Evolutionary conservation across 1,140 invertebrate genomes (phyloP).

Genomic region (Nylanderia fulva): DNA sequence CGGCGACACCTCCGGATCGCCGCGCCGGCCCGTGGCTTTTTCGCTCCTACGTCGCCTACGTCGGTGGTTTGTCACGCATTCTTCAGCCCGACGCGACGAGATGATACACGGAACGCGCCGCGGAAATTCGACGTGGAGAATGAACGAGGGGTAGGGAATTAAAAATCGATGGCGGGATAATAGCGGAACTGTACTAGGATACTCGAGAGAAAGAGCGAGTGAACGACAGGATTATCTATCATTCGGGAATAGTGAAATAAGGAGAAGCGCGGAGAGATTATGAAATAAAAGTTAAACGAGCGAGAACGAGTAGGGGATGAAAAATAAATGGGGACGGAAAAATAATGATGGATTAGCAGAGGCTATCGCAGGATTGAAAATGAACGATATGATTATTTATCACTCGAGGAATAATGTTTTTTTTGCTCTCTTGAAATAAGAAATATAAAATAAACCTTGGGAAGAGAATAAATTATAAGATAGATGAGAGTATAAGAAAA

Average conservation of each 20-base stretch:
- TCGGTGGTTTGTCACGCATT: slow-evolving; percentile 62
- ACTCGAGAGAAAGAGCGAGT: not conserved
- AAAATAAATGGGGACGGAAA: slow-evolving; percentile 16
- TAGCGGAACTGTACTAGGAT: slow-evolving; percentile 4
- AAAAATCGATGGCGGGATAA: slow-evolving; percentile 14
- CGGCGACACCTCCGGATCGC: slow-evolving; percentile 66
- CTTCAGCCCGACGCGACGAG: slow-evolving; percentile 10
- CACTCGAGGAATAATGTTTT: not conserved
- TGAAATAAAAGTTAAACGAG: not conserved
- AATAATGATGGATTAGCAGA: not conserved
- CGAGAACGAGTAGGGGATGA: not conserved
- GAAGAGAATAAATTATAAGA: not conserved
- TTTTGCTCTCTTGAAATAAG: not conserved
- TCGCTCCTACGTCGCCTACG: slow-evolving; percentile 27
- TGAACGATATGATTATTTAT: slow-evolving; percentile 2
- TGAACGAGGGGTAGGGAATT: not conserved
- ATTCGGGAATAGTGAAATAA: not conserved
- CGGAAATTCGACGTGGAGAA: slow-evolving; percentile 32
- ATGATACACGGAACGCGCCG: slow-evolving; percentile 15
- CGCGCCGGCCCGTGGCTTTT: slow-evolving; percentile 32
- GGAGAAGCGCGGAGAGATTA: not conserved
- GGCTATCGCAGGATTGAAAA: not conserved
- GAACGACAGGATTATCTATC: slow-evolving; percentile 13
- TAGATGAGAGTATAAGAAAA: slow-evolving; percentile 21
- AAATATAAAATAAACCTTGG: not conserved